phyloP scores from a whole-genome alignment of 2,113 vertebrate genomes.

The Ptychochromis oligacanthus region DNA sequence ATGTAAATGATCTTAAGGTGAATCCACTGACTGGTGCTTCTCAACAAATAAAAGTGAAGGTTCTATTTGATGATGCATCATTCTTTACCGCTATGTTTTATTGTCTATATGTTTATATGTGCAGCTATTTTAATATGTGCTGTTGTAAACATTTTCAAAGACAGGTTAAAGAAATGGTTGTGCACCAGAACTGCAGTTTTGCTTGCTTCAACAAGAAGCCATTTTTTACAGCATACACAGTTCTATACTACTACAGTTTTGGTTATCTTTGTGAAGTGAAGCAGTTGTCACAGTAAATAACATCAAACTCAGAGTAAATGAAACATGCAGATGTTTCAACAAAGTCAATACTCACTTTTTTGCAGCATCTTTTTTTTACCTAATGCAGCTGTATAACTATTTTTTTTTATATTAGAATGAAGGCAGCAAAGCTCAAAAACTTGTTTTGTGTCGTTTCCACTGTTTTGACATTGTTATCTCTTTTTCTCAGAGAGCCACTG shows the following conservation, averaged over 20 bases:
- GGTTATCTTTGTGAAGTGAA: neutral
- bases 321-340: neutral
- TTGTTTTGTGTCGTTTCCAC: constrained; percentile 33
- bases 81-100: constrained; percentile 32
- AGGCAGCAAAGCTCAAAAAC: constrained; percentile 8
- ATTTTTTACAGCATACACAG: constrained; percentile 13
- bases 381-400: neutral
- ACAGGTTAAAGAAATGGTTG: constrained; percentile 14
- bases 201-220: constrained; percentile 5
- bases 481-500: constrained; percentile 52
- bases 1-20: constrained; percentile 74
- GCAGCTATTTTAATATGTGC: constrained; percentile 19
- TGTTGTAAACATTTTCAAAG: constrained; percentile 10
- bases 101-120: neutral
- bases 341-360: neutral
- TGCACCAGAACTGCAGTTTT: constrained; percentile 8
- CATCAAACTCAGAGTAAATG: neutral
- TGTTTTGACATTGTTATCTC: constrained; percentile 47
- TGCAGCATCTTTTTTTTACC: neutral
- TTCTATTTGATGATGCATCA: constrained; percentile 58
- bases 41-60: constrained; percentile 59
- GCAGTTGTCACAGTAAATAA: neutral
- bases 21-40: constrained; percentile 57
- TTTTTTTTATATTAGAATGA: constrained; percentile 1
- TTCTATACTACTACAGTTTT: neutral